These are phyloP conservation scores for Lasioglossum oenotherae DNA, from an alignment of 2,888 invertebrate species.

Conservation along the genomic window DNA sequence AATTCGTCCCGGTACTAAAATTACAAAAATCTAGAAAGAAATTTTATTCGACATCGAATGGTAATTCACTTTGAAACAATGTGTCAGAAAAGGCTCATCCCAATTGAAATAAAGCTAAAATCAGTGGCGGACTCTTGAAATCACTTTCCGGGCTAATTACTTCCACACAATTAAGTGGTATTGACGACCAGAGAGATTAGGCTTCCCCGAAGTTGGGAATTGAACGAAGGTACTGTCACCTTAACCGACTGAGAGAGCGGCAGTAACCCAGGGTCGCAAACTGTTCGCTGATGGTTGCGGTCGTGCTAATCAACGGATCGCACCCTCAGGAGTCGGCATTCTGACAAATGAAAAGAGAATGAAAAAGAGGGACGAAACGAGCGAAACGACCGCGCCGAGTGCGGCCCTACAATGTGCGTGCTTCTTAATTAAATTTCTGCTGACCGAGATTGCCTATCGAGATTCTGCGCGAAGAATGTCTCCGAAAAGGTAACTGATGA, in stretches of 20 bases:
- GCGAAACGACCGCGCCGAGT: conserved; percentile 28
- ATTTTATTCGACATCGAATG: background rate
- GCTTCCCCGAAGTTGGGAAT: conserved; percentile 32
- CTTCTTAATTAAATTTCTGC: conserved; percentile 74
- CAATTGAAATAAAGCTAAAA: background rate
- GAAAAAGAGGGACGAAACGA: conserved; percentile 41
- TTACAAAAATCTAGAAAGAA: background rate
- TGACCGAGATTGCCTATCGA: conserved; percentile 53
- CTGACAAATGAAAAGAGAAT: conserved; percentile 74
- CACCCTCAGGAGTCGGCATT: conserved; percentile 66
- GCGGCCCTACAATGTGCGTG: conserved; percentile 62
- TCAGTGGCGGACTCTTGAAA: background rate
- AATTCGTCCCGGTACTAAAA: background rate
- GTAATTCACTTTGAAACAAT: background rate
- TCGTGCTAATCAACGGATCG: conserved; percentile 75
- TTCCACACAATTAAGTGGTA: conserved; percentile 76
- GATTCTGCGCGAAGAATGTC: conserved; percentile 9
- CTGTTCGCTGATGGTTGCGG: conserved; percentile 50
- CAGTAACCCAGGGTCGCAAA: conserved; percentile 54
- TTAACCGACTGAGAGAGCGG: conserved; percentile 19
- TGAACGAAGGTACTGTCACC: conserved; percentile 47
- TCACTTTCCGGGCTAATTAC: conserved; percentile 73
- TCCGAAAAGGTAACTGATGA: background rate
- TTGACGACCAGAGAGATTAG: conserved; percentile 74
- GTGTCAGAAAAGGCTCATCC: background rate